Conservation (phyloP, 2,113 vertebrate species). For the Phasianus colchicus region DNA sequence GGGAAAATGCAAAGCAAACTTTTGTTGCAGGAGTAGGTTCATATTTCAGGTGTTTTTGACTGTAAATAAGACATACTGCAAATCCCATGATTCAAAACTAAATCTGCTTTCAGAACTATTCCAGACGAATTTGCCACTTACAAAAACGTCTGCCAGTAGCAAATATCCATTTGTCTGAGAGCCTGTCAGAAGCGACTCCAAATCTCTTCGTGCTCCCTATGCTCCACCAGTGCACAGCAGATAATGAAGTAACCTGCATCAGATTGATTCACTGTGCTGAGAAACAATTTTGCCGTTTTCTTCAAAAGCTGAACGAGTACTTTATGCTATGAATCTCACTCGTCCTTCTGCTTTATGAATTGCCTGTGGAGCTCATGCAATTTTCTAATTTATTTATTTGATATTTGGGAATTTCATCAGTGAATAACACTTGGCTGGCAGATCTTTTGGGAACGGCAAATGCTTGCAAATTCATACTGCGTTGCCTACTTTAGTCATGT, state of each 20-base stretch:
- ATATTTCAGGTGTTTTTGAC: not conserved
- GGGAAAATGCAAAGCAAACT: not conserved
- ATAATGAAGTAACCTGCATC: not conserved
- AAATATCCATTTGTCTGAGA: not conserved
- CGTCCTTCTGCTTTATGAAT: not conserved
- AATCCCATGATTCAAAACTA: not conserved
- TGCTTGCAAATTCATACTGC: not conserved
- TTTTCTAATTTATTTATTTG: slow-evolving; percentile 21
- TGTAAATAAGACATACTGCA: not conserved
- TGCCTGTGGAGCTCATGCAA: not conserved
- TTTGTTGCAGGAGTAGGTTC: not conserved
- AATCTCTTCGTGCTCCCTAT: not conserved
- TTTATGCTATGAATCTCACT: not conserved
- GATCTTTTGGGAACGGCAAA: slow-evolving; percentile 14
- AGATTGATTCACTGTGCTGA: not conserved
- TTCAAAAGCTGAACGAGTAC: not conserved
- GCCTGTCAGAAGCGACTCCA: not conserved
- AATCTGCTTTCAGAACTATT: not conserved
- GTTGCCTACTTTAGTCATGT: not conserved
- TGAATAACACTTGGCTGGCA: not conserved
- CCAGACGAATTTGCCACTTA: not conserved
- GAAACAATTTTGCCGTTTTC: not conserved
- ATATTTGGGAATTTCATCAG: slow-evolving; percentile 2
- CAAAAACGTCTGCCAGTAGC: slow-evolving; percentile 12
- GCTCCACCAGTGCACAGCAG: not conserved